These are phyloP conservation scores for Aspidapion aeneum DNA, from an alignment of 2,888 invertebrate species.

Conservation along the genomic window DNA sequence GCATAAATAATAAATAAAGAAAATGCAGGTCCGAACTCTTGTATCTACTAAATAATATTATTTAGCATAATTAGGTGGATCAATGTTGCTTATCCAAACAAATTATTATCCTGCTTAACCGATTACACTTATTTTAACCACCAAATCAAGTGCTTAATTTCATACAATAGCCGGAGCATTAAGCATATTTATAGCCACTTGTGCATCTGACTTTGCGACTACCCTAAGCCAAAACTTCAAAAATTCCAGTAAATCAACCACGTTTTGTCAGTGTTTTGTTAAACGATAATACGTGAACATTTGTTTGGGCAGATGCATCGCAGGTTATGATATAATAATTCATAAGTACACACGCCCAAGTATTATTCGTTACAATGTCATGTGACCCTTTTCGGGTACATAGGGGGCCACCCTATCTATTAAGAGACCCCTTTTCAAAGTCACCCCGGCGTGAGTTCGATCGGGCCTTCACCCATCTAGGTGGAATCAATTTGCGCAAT, in stretches of 20 bases:
- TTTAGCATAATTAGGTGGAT: no score
- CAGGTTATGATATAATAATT: constrained; percentile 43
- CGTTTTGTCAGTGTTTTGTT: background rate
- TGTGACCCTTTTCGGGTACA: background rate
- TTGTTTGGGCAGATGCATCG: background rate
- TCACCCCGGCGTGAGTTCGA: constrained; percentile 4
- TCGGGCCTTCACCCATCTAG: constrained; percentile 23
- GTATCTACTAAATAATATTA: no score
- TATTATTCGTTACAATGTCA: background rate
- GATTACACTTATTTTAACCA: background rate
- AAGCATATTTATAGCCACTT: constrained; percentile 47
- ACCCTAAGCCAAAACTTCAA: constrained; percentile 32
- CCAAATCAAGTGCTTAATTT: constrained; percentile 26
- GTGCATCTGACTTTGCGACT: constrained; percentile 45
- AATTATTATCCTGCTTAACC: no score
- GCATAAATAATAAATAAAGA: no score
- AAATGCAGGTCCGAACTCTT: no score
- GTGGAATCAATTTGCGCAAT: constrained; percentile 43
- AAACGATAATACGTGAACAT: background rate
- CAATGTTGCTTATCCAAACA: no score
- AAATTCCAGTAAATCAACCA: constrained; percentile 23
- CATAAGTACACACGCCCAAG: constrained; percentile 31
- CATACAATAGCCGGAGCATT: constrained; percentile 43
- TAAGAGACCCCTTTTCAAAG: constrained; percentile 21
- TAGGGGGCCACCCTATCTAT: background rate